These are phyloP conservation scores for Noctilio leporinus DNA, from an alignment of 2,113 vertebrate genomes.

Conservation along the genomic window DNA sequence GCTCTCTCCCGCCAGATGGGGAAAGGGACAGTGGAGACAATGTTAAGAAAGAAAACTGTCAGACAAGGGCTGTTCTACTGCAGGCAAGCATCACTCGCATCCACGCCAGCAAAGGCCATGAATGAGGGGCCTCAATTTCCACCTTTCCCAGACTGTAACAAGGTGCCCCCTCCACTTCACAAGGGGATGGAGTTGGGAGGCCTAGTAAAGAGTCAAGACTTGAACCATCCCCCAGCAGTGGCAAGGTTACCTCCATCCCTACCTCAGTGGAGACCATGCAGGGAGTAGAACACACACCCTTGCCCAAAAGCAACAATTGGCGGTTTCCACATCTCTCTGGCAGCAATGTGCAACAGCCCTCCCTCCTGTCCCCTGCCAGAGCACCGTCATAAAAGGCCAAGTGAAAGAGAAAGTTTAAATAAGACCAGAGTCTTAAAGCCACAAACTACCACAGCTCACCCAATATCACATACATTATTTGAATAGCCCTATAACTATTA, in stretches of 20 bases:
- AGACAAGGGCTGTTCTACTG: neutral
- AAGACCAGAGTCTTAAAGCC: neutral
- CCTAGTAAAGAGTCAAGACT: neutral
- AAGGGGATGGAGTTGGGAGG: neutral
- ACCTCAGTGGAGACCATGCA: neutral
- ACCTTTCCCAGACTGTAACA: neutral
- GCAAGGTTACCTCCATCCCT: neutral
- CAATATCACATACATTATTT: neutral
- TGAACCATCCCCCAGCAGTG: neutral
- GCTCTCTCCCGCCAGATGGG: neutral
- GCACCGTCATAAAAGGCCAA: neutral
- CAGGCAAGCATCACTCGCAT: neutral
- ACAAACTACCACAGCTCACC: neutral
- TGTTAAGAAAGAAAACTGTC: neutral
- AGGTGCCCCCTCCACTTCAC: neutral
- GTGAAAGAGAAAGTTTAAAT: neutral
- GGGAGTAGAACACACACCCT: neutral
- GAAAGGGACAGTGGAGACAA: neutral
- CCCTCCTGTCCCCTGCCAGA: neutral
- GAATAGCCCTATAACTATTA: neutral
- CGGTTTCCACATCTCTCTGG: neutral
- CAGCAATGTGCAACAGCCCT: neutral
- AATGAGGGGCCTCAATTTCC: neutral
- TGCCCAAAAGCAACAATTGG: neutral
- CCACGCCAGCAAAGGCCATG: neutral